phyloP scores from a whole-genome alignment of 1,140 invertebrate species.

The Asobara japonica region DNA sequence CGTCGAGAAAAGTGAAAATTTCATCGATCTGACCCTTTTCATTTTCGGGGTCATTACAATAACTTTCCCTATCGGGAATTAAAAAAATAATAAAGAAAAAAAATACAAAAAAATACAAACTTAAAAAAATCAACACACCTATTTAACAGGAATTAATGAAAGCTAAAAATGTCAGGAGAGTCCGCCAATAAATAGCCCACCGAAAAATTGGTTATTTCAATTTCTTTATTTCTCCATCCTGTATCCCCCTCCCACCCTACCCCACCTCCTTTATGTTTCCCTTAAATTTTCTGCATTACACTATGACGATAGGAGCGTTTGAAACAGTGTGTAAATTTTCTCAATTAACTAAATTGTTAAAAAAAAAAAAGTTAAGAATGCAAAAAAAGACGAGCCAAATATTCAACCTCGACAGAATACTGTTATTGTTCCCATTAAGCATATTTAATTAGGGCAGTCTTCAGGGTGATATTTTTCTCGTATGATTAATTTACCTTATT shows the following conservation, averaged over 20 bases:
- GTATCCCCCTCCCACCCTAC: too few relatives aligned
- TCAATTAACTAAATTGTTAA: neutral
- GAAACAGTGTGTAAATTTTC: neutral
- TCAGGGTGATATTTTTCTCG: neutral
- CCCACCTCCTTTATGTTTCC: neutral
- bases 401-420: conserved; percentile 20
- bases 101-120: too few relatives aligned
- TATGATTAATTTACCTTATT: neutral
- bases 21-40: too few relatives aligned
- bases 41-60: too few relatives aligned
- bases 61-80: too few relatives aligned
- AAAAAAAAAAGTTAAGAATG: neutral
- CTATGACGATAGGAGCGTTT: conserved; percentile 6
- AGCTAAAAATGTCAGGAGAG: too few relatives aligned
- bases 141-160: too few relatives aligned
- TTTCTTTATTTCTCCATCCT: neutral
- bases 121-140: too few relatives aligned
- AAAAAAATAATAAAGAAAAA: too few relatives aligned
- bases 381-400: conserved; percentile 23
- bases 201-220: too few relatives aligned
- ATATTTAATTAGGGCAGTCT: conserved; percentile 15
- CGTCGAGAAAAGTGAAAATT: too few relatives aligned
- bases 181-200: too few relatives aligned
- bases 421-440: conserved; percentile 5
- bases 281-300: neutral